Conservation (phyloP, 2,888 invertebrate species). For the Cosmia trapezina region DNA sequence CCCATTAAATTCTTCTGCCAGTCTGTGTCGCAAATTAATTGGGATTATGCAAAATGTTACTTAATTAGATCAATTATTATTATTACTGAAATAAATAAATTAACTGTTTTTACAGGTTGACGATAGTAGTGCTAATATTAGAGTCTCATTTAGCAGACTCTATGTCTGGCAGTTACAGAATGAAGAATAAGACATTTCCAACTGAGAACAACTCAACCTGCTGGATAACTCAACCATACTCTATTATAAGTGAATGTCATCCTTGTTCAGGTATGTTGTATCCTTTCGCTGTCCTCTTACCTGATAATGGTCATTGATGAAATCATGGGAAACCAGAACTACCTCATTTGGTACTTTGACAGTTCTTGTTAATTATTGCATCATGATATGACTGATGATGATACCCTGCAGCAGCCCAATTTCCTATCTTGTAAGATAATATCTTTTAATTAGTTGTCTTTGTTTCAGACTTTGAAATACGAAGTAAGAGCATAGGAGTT, state of each 20-base stretch:
- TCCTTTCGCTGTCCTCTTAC: background rate
- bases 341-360: background rate
- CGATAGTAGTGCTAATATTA: slow-evolving; percentile 94
- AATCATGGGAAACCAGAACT: background rate
- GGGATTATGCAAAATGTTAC: background rate
- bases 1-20: background rate
- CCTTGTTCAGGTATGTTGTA: slow-evolving; percentile 93
- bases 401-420: background rate
- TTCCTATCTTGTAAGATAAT: background rate
- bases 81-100: background rate
- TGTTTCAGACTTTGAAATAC: slow-evolving; percentile 93
- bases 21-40: background rate
- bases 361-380: background rate
- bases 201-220: slow-evolving; percentile 95
- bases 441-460: background rate
- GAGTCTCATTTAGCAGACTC: slow-evolving; percentile 93
- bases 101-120: slow-evolving; percentile 91
- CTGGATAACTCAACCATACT: slow-evolving; percentile 93
- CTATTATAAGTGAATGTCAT: slow-evolving; percentile 94
- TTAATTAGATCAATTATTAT: no score
- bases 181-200: slow-evolving; percentile 92
- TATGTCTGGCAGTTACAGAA: slow-evolving; percentile 90
- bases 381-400: background rate
- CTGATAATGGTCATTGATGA: background rate
- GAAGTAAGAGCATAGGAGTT: slow-evolving; percentile 95